phyloP scores from a whole-genome alignment of 2,797 vertebrate species.

The Tinamus major region DNA sequence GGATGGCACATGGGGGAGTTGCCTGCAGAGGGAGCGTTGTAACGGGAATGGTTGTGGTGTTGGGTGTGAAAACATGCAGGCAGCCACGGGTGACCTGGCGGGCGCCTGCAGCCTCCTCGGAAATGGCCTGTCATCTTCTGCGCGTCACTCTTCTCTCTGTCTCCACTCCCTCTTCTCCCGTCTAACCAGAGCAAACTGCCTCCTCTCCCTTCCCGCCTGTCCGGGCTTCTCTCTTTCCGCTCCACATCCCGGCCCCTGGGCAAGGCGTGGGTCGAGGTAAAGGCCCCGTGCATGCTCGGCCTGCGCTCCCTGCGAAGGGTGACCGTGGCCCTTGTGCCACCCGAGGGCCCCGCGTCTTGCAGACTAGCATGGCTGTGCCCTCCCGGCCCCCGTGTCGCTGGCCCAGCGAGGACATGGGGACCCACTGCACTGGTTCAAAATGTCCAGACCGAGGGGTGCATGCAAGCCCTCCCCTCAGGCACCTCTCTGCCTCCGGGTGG shows the following conservation, averaged over 20 bases:
- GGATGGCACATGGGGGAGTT: background rate
- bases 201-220: constrained; percentile 69
- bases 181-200: constrained; percentile 72
- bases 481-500: background rate
- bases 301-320: background rate
- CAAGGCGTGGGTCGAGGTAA: constrained; percentile 61
- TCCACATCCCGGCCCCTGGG: constrained; percentile 36
- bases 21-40: background rate
- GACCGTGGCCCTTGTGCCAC: background rate
- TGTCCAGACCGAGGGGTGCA: background rate
- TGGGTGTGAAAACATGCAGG: background rate
- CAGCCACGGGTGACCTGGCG: too few relatives aligned
- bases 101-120: background rate
- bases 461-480: accelerated
- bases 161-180: background rate
- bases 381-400: background rate
- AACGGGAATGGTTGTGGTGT: background rate
- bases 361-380: background rate
- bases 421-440: background rate
- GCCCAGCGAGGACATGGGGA: too few relatives aligned
- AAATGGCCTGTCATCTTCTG: background rate
- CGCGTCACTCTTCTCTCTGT: background rate
- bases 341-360: background rate
- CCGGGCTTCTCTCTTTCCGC: constrained; percentile 75
- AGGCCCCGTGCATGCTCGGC: accelerated